These are phyloP conservation scores for Aphidoletes aphidimyza DNA, from an alignment of 2,888 invertebrate genomes.

Conservation along the genomic window DNA sequence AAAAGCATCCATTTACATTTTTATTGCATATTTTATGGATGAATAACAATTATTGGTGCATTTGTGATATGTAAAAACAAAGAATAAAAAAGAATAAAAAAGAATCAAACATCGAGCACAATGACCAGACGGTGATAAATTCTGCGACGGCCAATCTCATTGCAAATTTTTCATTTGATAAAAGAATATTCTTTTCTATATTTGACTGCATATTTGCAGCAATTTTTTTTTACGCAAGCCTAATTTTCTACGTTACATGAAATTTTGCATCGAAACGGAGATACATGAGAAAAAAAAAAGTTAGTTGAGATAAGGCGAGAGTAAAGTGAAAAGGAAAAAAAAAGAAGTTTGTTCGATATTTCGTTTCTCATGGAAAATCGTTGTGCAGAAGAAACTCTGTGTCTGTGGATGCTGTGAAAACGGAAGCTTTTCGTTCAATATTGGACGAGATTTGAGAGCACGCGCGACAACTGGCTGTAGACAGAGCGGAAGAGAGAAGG, in stretches of 20 bases:
- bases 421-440: constrained; percentile 30
- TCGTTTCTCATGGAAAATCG: not conserved
- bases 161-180: too few species aligned
- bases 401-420: constrained; percentile 48
- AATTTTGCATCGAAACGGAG: not conserved
- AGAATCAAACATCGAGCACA: not conserved
- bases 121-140: constrained; percentile 36
- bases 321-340: constrained; percentile 1
- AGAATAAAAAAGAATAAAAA: too few species aligned
- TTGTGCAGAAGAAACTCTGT: not conserved
- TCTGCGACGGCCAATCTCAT: not conserved
- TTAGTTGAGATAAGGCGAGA: not conserved
- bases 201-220: too few species aligned
- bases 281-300: not conserved
- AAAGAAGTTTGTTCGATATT: constrained; percentile 3
- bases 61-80: constrained; percentile 12
- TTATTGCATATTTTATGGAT: not conserved
- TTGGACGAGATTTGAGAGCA: constrained; percentile 43
- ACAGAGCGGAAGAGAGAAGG: too few species aligned
- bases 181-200: not conserved
- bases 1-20: too few species aligned
- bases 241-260: not conserved
- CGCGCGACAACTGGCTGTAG: constrained; percentile 20
- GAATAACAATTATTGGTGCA: not conserved
- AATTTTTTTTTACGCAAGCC: too few species aligned